Evolutionary conservation across 2,113 vertebrate species (phyloP).

Genomic region (Podarcis raffonei): DNA sequence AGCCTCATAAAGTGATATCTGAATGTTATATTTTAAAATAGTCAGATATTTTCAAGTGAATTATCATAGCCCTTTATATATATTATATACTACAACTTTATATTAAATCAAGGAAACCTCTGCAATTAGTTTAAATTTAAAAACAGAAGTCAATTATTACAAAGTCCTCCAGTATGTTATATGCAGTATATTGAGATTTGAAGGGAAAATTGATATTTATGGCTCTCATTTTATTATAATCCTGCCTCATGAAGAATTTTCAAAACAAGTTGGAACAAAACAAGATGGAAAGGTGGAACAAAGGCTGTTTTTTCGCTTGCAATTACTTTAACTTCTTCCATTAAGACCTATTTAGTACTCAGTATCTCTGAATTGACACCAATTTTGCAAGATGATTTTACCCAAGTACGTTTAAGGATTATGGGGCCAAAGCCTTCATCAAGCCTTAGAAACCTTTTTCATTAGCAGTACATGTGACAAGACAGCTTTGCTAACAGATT

Average conservation of each 20-base stretch:
- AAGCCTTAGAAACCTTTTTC: background rate
- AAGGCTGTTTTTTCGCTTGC: background rate
- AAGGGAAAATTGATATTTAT: background rate
- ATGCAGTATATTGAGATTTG: background rate
- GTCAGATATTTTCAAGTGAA: background rate
- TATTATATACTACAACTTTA: background rate
- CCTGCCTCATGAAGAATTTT: background rate
- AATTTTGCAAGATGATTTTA: background rate
- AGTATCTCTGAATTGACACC: background rate
- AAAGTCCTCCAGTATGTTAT: background rate
- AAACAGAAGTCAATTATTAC: no score
- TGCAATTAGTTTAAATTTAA: background rate
- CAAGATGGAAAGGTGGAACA: background rate
- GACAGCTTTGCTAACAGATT: background rate
- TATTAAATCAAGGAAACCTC: background rate
- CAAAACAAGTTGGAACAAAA: background rate
- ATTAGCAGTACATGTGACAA: background rate
- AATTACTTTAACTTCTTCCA: background rate
- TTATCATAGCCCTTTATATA: background rate
- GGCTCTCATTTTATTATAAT: background rate
- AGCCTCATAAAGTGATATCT: background rate
- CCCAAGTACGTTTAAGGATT: background rate
- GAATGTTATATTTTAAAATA: constrained; percentile 18
- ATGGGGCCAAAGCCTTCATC: background rate
- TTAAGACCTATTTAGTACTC: background rate